Evolutionary conservation across 2,888 invertebrate species (phyloP).

Genomic region (Mactromeris polynyma): DNA sequence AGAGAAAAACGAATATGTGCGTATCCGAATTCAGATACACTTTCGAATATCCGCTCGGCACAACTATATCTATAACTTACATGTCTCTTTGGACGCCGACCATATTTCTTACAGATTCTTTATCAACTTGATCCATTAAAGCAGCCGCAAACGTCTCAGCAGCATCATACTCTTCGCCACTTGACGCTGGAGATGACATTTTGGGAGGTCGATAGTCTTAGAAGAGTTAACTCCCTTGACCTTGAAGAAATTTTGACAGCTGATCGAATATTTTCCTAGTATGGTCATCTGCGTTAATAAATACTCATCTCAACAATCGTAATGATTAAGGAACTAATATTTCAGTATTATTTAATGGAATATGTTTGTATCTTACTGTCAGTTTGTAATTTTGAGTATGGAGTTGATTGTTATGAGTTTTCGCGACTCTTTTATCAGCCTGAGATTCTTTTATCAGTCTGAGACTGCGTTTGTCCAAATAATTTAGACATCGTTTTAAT

Average conservation of each 20-base stretch:
- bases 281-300: background rate
- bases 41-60: no score
- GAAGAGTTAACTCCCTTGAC: background rate
- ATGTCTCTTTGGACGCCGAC: conserved; percentile 82
- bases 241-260: background rate
- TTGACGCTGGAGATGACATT: conserved; percentile 57
- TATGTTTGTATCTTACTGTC: background rate
- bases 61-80: conserved; percentile 67
- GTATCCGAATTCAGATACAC: no score
- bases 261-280: background rate
- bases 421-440: background rate
- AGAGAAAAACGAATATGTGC: no score
- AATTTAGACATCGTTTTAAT: no score
- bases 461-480: no score
- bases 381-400: background rate
- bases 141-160: conserved; percentile 77
- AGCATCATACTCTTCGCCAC: conserved; percentile 59
- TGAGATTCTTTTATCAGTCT: no score
- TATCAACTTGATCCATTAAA: conserved; percentile 80
- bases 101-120: conserved; percentile 80
- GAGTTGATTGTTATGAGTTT: background rate
- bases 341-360: background rate
- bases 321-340: background rate
- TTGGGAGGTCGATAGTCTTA: background rate
- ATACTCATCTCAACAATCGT: background rate